These are phyloP conservation scores for Pyralis farinalis DNA, from an alignment of 2,888 invertebrate genomes.

Conservation along the genomic window DNA sequence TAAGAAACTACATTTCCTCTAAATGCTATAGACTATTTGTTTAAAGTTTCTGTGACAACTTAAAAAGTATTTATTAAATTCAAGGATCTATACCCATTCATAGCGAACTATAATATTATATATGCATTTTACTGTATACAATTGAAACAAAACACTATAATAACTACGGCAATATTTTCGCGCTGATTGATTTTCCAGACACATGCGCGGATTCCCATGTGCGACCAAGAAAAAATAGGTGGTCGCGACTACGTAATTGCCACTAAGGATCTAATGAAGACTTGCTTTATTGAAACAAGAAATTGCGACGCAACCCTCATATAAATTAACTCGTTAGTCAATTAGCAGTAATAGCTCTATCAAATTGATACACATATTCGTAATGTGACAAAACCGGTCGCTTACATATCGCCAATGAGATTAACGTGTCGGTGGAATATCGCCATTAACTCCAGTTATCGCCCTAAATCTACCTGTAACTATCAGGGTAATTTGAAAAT, in stretches of 20 bases:
- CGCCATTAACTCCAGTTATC: conserved; percentile 22
- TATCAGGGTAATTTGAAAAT: conserved; percentile 60
- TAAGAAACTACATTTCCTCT: too few relatives aligned
- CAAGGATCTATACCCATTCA: too few relatives aligned
- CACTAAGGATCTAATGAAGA: conserved; percentile 47
- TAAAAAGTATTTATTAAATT: too few relatives aligned
- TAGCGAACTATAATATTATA: too few relatives aligned
- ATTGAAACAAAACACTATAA: conserved; percentile 19
- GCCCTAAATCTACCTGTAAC: conserved; percentile 26
- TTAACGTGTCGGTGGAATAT: conserved; percentile 32
- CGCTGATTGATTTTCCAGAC: conserved; percentile 60
- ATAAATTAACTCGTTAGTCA: conserved; percentile 41
- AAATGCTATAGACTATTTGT: too few relatives aligned
- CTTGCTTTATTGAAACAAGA: conserved; percentile 68
- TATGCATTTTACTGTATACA: conserved; percentile 6
- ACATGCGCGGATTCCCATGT: conserved; percentile 66
- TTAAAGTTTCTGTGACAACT: too few relatives aligned
- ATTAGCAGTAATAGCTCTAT: conserved; percentile 47
- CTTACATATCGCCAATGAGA: conserved; percentile 26
- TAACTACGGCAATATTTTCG: conserved; percentile 24
- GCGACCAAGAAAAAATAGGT: conserved; percentile 35
- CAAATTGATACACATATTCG: conserved; percentile 31
- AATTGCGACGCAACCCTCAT: conserved; percentile 54
- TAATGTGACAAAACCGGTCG: conserved; percentile 23
- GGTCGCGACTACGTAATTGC: conserved; percentile 39